Conservation (phyloP, 2,797 vertebrate species). For the Protonibea diacanthus region DNA sequence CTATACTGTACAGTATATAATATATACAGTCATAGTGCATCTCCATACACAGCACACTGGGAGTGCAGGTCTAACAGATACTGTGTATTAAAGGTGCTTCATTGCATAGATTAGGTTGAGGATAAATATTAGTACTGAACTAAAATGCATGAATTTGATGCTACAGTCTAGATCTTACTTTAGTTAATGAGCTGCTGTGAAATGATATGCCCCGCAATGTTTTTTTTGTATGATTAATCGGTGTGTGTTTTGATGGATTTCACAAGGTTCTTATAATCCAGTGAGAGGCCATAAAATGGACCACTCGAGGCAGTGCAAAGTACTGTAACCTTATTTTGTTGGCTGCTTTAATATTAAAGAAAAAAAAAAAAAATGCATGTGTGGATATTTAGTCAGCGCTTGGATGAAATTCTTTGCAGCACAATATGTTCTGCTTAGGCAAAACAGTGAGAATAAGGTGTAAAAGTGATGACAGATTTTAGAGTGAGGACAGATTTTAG, state of each 20-base stretch:
- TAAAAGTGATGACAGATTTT: slow-evolving; percentile 47
- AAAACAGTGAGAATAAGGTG: slow-evolving; percentile 31
- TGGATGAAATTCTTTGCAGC: slow-evolving; percentile 9
- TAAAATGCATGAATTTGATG: not conserved
- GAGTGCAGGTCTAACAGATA: not conserved
- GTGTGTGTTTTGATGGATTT: slow-evolving; percentile 39
- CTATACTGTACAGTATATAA: too few species aligned
- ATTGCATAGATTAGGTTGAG: not conserved
- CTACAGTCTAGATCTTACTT: not conserved
- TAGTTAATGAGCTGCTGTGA: not conserved
- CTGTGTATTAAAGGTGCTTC: not conserved
- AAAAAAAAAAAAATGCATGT: slow-evolving; percentile 3
- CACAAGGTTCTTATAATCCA: slow-evolving; percentile 26
- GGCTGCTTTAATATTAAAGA: slow-evolving; percentile 17
- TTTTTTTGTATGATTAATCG: slow-evolving; percentile 7
- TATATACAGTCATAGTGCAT: too few species aligned
- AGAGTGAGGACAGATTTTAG: slow-evolving; percentile 29
- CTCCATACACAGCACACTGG: too few species aligned
- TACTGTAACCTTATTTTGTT: slow-evolving; percentile 18
- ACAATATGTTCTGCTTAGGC: slow-evolving; percentile 22
- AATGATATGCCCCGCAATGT: not conserved
- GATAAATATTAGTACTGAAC: not conserved
- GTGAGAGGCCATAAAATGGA: slow-evolving; percentile 37
- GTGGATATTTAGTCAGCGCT: slow-evolving; percentile 19
- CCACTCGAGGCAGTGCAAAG: slow-evolving; percentile 33